Base-by-base conservation (phyloP, 2,113 vertebrate species). In the Anoplopoma fimbria region DNA sequence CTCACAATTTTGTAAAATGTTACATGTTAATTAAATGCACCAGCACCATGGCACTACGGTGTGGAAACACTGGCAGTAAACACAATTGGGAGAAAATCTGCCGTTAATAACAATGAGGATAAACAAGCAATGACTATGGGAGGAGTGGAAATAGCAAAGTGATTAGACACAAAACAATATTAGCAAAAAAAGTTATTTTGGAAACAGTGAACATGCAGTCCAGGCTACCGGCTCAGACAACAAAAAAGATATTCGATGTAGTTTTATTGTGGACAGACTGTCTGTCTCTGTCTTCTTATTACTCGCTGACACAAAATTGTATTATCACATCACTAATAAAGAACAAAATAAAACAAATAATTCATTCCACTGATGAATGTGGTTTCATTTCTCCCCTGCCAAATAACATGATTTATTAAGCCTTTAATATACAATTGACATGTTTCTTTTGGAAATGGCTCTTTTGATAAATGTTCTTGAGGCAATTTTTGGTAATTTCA, bases 41-140 rank as follows among this genome's bases (percentile, higher is more conserved):
- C 29, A 25, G 31, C 12, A 8, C 29, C 31, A 61, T 33, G 58
- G 31, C 55, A 27, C 27, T 58, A 29, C 2, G 13, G n/a, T n/a
- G n/a, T n/a, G n/a, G n/a, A n/a, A n/a, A n/a, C n/a, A n/a, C 55
- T 57, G 69, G 74, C 40, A 40, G 61, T 49, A 49, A 57, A 57
- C 53, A 25, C 53, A 57, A 57, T 27, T 7, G 10, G 23, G 49
- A 74, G 74, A 72, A 72, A 77, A 53, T 74, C 63, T 74, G 42
- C 57, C 14, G 13, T 79, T 64, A 36, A 77, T 53, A 86, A 75
- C 49, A 62, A 71, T 72, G 61, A 86, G 65, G 19, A 60, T 57
- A 60, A 67, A 73, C 34, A 36, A 68, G 25, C 1, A 3, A 38
- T 14, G 69, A 17, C 34, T 33, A 49, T 74, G 40, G 45, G 38